These are phyloP conservation scores for Eupithecia abbreviata DNA, from an alignment of 2,888 invertebrate species.

Conservation along the genomic window DNA sequence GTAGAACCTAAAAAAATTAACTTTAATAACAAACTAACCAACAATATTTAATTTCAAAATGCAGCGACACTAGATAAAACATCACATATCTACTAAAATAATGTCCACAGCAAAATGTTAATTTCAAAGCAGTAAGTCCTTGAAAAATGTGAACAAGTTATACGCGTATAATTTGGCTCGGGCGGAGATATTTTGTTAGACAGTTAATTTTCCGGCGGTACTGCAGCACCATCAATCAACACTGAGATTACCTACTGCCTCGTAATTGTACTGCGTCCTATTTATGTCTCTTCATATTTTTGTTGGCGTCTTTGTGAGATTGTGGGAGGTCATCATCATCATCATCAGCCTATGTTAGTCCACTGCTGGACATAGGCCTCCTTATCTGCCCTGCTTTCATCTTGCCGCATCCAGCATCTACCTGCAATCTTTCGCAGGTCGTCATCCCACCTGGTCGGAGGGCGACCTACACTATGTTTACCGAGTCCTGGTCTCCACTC, in stretches of 20 bases:
- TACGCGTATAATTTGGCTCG: constrained; percentile 25
- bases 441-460: too few relatives aligned
- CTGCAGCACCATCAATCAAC: constrained; percentile 59
- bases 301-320: neutral
- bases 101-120: constrained; percentile 14
- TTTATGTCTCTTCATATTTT: constrained; percentile 13
- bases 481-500: too few relatives aligned
- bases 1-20: too few relatives aligned
- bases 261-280: constrained; percentile 29
- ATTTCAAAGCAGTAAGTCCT: constrained; percentile 24
- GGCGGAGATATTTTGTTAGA: constrained; percentile 45
- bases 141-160: constrained; percentile 25
- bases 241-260: constrained; percentile 48
- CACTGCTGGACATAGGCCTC: too few relatives aligned
- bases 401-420: too few relatives aligned
- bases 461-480: too few relatives aligned
- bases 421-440: too few relatives aligned
- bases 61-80: neutral
- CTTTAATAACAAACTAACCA: neutral
- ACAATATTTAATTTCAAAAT: neutral
- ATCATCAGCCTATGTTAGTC: too few relatives aligned
- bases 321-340: neutral
- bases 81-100: neutral
- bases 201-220: constrained; percentile 56
- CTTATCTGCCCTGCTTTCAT: too few relatives aligned